phyloP scores from a whole-genome alignment of 2,797 vertebrate genomes.

The Pelochelys cantorii region DNA sequence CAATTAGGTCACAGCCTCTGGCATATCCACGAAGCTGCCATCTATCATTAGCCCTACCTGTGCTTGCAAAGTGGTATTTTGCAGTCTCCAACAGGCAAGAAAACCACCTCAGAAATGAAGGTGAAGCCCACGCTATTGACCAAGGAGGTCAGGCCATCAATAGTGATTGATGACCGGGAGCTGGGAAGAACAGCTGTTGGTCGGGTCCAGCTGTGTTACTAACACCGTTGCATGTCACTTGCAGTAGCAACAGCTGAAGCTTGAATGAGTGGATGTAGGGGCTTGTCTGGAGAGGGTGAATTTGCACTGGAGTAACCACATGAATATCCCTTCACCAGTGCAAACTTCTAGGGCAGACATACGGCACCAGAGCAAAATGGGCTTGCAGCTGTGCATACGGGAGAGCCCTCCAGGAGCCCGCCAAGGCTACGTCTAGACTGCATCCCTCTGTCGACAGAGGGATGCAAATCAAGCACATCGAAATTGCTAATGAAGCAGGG shows the following conservation, averaged over 20 bases:
- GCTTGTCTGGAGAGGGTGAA: neutral
- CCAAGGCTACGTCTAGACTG: too few species aligned
- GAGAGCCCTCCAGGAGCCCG: too few species aligned
- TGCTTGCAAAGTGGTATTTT: slow-evolving; percentile 63
- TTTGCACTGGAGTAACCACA: accelerated
- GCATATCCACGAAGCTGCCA: slow-evolving; percentile 55
- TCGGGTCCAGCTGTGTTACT: slow-evolving; percentile 19
- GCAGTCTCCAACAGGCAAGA: slow-evolving; percentile 41
- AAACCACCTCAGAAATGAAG: slow-evolving; percentile 64
- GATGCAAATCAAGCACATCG: too few species aligned
- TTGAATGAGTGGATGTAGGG: accelerated
- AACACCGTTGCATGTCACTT: neutral
- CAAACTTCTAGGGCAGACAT: accelerated
- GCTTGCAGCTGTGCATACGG: accelerated
- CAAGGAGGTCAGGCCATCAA: slow-evolving; percentile 61
- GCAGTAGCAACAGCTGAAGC: slow-evolving; percentile 24
- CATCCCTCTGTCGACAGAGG: too few species aligned
- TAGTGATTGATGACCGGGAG: slow-evolving; percentile 52
- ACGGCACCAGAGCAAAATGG: accelerated
- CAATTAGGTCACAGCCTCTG: slow-evolving; percentile 72
- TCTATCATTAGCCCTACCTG: slow-evolving; percentile 67
- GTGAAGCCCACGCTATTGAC: slow-evolving; percentile 49
- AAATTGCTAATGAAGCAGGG: too few species aligned
- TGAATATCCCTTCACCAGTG: accelerated
- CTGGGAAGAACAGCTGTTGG: slow-evolving; percentile 47